Conservation (phyloP, 2,113 vertebrate genomes). For the Panthera tigris region DNA sequence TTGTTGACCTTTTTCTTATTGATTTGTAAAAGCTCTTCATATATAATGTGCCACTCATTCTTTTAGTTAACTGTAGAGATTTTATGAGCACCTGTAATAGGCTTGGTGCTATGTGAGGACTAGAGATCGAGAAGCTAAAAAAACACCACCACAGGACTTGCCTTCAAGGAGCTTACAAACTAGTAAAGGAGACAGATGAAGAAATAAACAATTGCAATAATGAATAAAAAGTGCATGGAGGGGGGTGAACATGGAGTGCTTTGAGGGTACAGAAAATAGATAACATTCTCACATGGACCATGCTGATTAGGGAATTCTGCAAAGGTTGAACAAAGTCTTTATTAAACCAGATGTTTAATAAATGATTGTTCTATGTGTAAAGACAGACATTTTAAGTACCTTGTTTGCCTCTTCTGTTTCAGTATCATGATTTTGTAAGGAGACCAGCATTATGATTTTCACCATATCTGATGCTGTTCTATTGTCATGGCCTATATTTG, state of each 20-base stretch:
- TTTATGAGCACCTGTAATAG: neutral
- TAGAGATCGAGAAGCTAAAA: neutral
- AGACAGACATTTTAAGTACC: neutral
- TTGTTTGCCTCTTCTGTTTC: neutral
- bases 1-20: neutral
- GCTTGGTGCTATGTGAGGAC: neutral
- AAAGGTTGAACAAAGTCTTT: neutral
- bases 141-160: neutral
- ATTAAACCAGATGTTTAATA: neutral
- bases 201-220: neutral
- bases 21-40: neutral
- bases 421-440: neutral
- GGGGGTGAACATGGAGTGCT: neutral
- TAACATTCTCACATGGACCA: neutral
- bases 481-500: neutral
- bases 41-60: neutral
- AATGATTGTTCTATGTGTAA: neutral
- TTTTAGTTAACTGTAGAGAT: constrained; percentile 13
- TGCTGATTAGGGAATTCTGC: neutral
- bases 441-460: neutral
- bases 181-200: neutral
- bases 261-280: neutral
- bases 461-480: neutral
- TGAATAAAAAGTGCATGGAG: neutral
- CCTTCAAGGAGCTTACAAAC: neutral